Evolutionary conservation across 2,888 invertebrate genomes (phyloP).

Genomic region (Deilephila elpenor): DNA sequence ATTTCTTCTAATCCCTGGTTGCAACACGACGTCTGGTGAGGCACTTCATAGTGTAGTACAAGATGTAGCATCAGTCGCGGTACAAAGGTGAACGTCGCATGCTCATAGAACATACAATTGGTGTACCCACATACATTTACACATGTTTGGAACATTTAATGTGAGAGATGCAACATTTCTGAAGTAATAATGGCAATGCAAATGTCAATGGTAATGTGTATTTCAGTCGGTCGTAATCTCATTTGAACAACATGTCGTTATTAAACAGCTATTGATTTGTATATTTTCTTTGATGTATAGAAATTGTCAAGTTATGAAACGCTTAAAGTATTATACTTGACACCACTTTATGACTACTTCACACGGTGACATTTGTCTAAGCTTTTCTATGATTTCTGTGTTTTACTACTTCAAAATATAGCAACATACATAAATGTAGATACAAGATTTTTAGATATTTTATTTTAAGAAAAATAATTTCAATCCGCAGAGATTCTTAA

Average conservation of each 20-base stretch:
- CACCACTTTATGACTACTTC: background rate
- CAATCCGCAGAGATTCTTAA: background rate
- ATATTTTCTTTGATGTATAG: background rate
- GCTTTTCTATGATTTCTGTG: background rate
- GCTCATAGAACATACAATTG: conserved; percentile 37
- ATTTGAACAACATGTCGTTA: conserved; percentile 36
- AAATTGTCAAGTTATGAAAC: background rate
- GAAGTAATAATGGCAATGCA: conserved; percentile 65
- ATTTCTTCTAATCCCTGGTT: conserved; percentile 77
- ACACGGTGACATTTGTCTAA: background rate
- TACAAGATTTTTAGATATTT: background rate
- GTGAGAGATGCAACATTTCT: conserved; percentile 61
- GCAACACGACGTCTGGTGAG: conserved; percentile 63
- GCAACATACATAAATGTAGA: background rate
- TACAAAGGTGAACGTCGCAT: conserved; percentile 44
- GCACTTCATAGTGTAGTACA: conserved; percentile 58
- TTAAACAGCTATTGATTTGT: conserved; percentile 25
- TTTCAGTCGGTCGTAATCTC: conserved; percentile 62
- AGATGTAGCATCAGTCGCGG: conserved; percentile 53
- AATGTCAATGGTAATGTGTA: conserved; percentile 75
- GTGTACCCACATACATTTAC: conserved; percentile 41
- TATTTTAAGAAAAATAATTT: background rate
- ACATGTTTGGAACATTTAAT: conserved; percentile 59
- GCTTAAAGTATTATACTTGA: background rate
- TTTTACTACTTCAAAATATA: background rate